Evolutionary conservation across 2,113 vertebrate genomes (phyloP).

Genomic region (Apodemus speciosus): DNA sequence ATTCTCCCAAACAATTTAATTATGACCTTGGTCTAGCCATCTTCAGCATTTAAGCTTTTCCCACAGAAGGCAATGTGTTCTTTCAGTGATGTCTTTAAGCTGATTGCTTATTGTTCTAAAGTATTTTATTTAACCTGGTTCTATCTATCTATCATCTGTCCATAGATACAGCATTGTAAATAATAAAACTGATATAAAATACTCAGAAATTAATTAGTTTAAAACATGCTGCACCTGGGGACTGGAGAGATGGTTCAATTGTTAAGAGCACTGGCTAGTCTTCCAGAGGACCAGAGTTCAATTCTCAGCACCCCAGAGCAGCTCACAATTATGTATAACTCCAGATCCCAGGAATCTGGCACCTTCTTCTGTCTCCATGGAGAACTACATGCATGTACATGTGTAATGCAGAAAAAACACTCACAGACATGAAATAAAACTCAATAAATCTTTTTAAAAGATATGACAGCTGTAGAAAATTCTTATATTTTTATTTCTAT

Average conservation of each 20-base stretch:
- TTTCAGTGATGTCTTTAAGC: not conserved
- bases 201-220: constrained; percentile 19
- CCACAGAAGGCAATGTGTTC: not conserved
- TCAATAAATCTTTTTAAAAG: not conserved
- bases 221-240: not conserved
- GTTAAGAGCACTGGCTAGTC: not conserved
- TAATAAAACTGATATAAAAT: not conserved
- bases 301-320: not conserved
- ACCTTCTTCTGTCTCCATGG: not conserved
- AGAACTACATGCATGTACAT: not conserved
- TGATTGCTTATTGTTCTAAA: not conserved
- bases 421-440: not conserved
- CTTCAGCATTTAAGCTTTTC: not conserved
- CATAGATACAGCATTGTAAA: not conserved
- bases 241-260: not conserved
- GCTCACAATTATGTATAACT: not conserved
- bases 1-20: not conserved
- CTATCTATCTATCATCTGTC: not conserved
- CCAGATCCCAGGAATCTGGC: not conserved
- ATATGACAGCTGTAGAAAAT: not conserved
- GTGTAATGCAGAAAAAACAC: not conserved
- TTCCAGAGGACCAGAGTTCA: too few species aligned
- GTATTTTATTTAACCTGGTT: not conserved
- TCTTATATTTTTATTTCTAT: not conserved
- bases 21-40: not conserved